A percentile compares a stretch with the other conserved stretches of the same genome.
phyloP scores from a whole-genome alignment of 2,888 invertebrate genomes.

The Brenthis hecate region DNA sequence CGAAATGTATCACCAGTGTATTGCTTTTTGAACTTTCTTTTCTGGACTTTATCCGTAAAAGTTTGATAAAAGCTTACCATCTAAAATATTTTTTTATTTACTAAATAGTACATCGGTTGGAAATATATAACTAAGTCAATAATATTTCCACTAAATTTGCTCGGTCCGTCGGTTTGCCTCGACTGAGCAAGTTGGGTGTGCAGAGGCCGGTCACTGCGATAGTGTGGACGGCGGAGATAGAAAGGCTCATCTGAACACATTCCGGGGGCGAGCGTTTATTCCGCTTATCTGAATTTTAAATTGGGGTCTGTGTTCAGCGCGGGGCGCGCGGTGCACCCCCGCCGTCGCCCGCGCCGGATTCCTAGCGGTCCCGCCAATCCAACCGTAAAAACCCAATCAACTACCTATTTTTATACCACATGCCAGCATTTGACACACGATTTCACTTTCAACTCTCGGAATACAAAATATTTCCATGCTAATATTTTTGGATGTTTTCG shows the following conservation, averaged over 20 bases:
- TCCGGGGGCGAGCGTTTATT: constrained; percentile 60
- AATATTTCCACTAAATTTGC: constrained; percentile 17
- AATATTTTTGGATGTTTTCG: constrained; percentile 40
- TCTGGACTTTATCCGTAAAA: background rate
- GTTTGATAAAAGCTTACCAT: background rate
- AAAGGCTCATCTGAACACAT: constrained; percentile 26
- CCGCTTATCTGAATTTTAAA: constrained; percentile 80
- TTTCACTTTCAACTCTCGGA: constrained; percentile 56
- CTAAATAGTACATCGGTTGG: no score
- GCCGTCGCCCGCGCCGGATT: constrained; percentile 48
- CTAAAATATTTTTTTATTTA: no score
- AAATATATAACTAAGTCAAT: background rate
- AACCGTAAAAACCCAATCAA: constrained; percentile 74
- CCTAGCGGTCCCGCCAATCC: constrained; percentile 69
- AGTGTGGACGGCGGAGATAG: constrained; percentile 14
- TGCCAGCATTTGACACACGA: constrained; percentile 66
- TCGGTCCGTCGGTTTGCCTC: background rate
- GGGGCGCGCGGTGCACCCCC: constrained; percentile 41
- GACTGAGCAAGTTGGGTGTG: constrained; percentile 2
- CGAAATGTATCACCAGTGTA: background rate
- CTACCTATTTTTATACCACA: constrained; percentile 62
- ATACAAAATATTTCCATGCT: constrained; percentile 41
- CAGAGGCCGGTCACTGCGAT: constrained; percentile 9
- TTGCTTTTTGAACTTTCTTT: background rate
- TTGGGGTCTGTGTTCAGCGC: constrained; percentile 46